Conservation (phyloP, 2,888 invertebrate genomes). For the Aricia artaxerxes region DNA sequence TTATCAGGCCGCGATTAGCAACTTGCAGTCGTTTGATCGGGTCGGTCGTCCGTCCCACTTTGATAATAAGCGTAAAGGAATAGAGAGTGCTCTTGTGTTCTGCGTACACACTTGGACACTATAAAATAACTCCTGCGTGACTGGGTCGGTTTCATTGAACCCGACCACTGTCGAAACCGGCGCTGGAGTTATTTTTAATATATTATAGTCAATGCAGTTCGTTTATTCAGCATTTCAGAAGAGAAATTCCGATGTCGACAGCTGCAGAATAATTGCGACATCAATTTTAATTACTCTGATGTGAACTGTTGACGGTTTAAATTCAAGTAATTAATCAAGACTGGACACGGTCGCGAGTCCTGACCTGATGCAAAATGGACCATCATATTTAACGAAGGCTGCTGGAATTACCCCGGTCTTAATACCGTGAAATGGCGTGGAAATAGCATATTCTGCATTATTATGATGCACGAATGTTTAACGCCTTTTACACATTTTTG, state of each 20-base stretch:
- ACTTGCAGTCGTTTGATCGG: too few species aligned
- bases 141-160: too few species aligned
- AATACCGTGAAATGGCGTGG: not conserved
- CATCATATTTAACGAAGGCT: conserved; percentile 14
- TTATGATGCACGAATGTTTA: too few species aligned
- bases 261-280: conserved; percentile 19
- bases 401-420: not conserved
- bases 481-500: too few species aligned
- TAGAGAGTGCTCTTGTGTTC: too few species aligned
- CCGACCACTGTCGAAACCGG: too few species aligned
- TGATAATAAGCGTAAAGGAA: too few species aligned
- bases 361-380: not conserved
- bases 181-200: not conserved
- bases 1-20: too few species aligned
- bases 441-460: not conserved
- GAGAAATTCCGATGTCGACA: not conserved
- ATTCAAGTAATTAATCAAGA: conserved; percentile 28
- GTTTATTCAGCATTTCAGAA: not conserved
- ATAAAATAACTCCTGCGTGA: not conserved
- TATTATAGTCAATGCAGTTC: not conserved
- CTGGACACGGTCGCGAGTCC: conserved; percentile 4
- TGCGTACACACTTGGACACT: not conserved
- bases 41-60: too few species aligned
- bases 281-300: conserved; percentile 24
- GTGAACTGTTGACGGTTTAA: conserved; percentile 25